Conservation (phyloP, 2,888 invertebrate species). For the Allygus modestus region DNA sequence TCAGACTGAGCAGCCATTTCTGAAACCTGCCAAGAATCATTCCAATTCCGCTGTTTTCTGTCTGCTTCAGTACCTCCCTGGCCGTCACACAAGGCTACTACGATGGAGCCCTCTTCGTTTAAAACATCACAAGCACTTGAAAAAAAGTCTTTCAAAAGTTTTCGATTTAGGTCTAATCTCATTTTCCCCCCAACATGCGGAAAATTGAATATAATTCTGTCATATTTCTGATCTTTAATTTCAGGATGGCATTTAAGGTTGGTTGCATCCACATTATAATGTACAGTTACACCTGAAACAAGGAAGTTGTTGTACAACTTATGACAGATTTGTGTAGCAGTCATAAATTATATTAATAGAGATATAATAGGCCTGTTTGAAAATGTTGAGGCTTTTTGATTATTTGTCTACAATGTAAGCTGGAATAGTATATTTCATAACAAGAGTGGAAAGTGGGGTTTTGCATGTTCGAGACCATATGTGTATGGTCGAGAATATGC, state of each 20-base stretch:
- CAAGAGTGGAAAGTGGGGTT: too few relatives aligned
- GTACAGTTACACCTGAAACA: slow-evolving; percentile 75
- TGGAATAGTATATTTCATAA: too few relatives aligned
- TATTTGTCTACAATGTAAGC: too few relatives aligned
- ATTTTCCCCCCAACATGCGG: slow-evolving; percentile 81
- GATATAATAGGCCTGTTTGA: background rate
- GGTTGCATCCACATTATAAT: slow-evolving; percentile 77
- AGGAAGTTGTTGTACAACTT: slow-evolving; percentile 56
- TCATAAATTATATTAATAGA: background rate
- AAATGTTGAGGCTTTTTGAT: too few relatives aligned
- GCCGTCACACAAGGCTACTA: slow-evolving; percentile 77
- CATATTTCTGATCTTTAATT: slow-evolving; percentile 72
- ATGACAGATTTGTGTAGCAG: slow-evolving; percentile 55
- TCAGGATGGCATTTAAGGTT: slow-evolving; percentile 72
- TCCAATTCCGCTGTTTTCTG: slow-evolving; percentile 75
- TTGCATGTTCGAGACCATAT: too few relatives aligned
- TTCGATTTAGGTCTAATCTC: slow-evolving; percentile 78
- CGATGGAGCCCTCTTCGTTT: slow-evolving; percentile 72
- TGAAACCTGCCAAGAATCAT: slow-evolving; percentile 78
- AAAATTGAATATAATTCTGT: slow-evolving; percentile 80
- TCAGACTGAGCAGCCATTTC: slow-evolving; percentile 77
- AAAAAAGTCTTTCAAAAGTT: slow-evolving; percentile 77
- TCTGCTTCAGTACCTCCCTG: slow-evolving; percentile 76
- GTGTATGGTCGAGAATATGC: too few relatives aligned
- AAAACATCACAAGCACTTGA: slow-evolving; percentile 74